Evolutionary conservation across 2,888 invertebrate genomes (phyloP).

Genomic region (Eupithecia subfuscata): DNA sequence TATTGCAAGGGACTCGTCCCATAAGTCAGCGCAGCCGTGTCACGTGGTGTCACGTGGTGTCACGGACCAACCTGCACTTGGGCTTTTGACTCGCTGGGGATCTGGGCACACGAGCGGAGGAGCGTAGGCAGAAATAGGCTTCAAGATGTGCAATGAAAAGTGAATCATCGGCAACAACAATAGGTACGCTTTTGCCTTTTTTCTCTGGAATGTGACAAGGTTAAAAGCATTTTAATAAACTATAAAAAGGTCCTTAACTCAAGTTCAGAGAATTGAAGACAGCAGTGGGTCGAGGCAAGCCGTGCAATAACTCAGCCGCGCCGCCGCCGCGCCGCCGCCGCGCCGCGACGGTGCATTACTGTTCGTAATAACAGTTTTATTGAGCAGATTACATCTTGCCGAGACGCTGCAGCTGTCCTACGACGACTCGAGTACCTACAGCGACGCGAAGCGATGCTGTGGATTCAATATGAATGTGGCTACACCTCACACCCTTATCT

Average conservation of each 20-base stretch:
- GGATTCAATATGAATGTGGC: background rate
- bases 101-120: background rate
- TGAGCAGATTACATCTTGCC: constrained; percentile 7
- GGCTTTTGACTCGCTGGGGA: background rate
- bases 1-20: background rate
- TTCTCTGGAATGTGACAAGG: background rate
- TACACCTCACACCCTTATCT: background rate
- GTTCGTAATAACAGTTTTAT: constrained; percentile 18
- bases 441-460: background rate
- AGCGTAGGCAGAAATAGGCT: background rate
- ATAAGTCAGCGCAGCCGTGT: background rate
- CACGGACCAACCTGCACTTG: background rate
- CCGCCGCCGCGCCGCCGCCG: constrained; percentile 1
- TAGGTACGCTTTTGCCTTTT: background rate
- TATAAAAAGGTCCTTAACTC: background rate
- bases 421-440: background rate
- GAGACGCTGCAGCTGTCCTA: background rate
- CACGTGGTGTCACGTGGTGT: no score
- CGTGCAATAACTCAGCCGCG: constrained; percentile 34
- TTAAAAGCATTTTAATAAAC: constrained; percentile 8
- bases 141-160: background rate
- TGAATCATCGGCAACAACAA: background rate
- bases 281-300: constrained; percentile 30
- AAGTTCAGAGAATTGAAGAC: constrained; percentile 1
- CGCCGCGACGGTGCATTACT: constrained; percentile 5